Conservation (phyloP, 2,797 vertebrate genomes). For the Oryzias dopingdopingensis region DNA sequence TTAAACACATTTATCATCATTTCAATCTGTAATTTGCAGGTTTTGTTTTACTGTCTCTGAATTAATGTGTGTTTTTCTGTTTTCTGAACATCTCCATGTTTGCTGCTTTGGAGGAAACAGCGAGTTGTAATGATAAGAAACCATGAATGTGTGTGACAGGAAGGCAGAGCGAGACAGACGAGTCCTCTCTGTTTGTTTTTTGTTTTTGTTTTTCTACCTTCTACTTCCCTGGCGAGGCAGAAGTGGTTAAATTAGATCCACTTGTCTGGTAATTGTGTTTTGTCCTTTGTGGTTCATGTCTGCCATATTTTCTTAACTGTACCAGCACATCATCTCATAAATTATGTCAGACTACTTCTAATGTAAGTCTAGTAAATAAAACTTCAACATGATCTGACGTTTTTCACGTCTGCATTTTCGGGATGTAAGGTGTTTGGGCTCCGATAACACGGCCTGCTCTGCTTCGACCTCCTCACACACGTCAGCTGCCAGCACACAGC, state of each 20-base stretch:
- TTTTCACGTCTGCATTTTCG: neutral
- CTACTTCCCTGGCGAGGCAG: constrained; percentile 53
- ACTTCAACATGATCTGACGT: neutral
- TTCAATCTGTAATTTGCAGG: too few species aligned
- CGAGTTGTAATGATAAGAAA: neutral
- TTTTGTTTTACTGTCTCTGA: too few species aligned
- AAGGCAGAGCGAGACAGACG: constrained; percentile 47
- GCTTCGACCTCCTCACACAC: constrained; percentile 27
- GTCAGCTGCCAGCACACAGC: constrained; percentile 29
- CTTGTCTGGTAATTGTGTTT: constrained; percentile 53
- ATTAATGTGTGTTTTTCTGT: too few species aligned
- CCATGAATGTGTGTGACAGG: constrained; percentile 52
- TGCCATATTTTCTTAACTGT: constrained; percentile 61
- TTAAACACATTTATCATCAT: too few species aligned
- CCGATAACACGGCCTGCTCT: constrained; percentile 30
- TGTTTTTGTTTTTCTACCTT: constrained; percentile 33
- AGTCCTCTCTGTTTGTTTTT: constrained; percentile 26
- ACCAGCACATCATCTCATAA: constrained; percentile 45
- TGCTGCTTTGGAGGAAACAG: constrained; percentile 3
- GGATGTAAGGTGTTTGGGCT: constrained; percentile 3
- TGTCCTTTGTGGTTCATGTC: constrained; percentile 61
- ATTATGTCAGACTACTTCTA: constrained; percentile 3
- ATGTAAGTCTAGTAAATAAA: neutral
- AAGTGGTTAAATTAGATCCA: constrained; percentile 61
- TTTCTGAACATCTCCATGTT: constrained; percentile 34